Evolutionary conservation across 35 echinoderm and acorn worm species (phyloP).

Genomic region (Lytechinus variegatus): DNA sequence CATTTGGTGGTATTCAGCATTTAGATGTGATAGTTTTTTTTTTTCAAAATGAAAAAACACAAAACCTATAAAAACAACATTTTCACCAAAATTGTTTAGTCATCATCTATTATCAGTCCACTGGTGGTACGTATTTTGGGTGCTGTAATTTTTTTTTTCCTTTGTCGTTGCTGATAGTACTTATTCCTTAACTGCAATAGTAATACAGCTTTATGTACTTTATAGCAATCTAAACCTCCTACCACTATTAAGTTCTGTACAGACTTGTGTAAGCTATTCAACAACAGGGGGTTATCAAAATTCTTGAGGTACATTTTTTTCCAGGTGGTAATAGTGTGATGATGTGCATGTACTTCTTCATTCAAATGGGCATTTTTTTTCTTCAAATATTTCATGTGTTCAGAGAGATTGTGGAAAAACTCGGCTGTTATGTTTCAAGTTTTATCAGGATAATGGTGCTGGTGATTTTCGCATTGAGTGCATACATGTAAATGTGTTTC

Average conservation of each 20-base stretch:
- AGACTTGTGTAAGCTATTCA: neutral
- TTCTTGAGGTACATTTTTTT: neutral
- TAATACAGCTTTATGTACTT: neutral
- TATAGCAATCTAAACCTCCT: neutral
- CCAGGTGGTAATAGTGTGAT: too few relatives aligned
- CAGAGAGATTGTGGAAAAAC: neutral
- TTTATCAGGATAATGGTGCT: neutral
- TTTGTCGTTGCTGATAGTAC: neutral
- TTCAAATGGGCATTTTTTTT: neutral
- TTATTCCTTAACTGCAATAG: neutral
- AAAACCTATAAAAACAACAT: too few relatives aligned
- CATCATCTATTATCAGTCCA: too few relatives aligned
- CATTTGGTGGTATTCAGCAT: too few relatives aligned
- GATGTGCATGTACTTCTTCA: too few relatives aligned
- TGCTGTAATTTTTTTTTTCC: neutral
- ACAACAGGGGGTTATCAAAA: neutral
- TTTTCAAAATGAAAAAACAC: too few relatives aligned
- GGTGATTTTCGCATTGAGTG: neutral
- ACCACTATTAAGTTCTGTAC: neutral
- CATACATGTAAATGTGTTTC: neutral
- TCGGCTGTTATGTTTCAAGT: neutral
- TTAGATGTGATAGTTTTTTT: too few relatives aligned
- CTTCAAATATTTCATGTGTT: neutral
- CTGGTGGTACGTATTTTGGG: neutral
- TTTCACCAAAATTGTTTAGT: too few relatives aligned